Evolutionary conservation across 1,140 invertebrate species (phyloP).

Genomic region (Thalassaphorura encarpata): DNA sequence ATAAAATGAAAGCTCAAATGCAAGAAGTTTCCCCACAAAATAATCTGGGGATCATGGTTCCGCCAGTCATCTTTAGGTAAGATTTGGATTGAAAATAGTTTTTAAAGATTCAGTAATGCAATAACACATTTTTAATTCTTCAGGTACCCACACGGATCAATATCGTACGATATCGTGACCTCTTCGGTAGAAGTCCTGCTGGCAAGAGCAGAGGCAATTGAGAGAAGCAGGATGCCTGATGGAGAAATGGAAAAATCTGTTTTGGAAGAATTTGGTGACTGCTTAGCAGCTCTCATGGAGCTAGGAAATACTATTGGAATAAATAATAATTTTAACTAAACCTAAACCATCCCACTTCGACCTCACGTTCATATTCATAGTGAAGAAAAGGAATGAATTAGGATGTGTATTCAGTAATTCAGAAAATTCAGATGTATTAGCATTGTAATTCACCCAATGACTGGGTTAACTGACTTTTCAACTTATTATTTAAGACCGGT

Average conservation of each 20-base stretch:
- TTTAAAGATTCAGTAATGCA: not conserved
- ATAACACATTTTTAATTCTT: not conserved
- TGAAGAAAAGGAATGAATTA: too few relatives aligned
- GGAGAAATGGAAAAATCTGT: constrained; percentile 73
- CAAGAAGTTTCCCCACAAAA: constrained; percentile 44
- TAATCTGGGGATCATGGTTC: constrained; percentile 33
- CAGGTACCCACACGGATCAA: constrained; percentile 77
- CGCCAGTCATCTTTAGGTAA: constrained; percentile 33
- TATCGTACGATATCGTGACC: constrained; percentile 88
- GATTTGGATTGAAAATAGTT: too few relatives aligned
- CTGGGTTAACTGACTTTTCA: too few relatives aligned
- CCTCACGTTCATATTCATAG: not conserved
- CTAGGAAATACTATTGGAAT: constrained; percentile 24
- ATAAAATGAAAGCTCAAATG: constrained; percentile 48
- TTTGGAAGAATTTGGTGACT: constrained; percentile 89
- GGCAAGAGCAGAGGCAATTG: constrained; percentile 76
- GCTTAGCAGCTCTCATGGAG: constrained; percentile 48
- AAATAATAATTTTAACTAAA: not conserved
- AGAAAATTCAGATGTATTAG: too few relatives aligned
- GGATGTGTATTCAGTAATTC: too few relatives aligned
- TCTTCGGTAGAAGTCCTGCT: constrained; percentile 91
- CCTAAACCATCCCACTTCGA: not conserved
- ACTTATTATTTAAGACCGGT: too few relatives aligned
- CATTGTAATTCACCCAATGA: too few relatives aligned
- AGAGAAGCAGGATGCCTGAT: constrained; percentile 52